Conservation (phyloP, 2,113 vertebrate species). For the Dicrurus megarhynchus region DNA sequence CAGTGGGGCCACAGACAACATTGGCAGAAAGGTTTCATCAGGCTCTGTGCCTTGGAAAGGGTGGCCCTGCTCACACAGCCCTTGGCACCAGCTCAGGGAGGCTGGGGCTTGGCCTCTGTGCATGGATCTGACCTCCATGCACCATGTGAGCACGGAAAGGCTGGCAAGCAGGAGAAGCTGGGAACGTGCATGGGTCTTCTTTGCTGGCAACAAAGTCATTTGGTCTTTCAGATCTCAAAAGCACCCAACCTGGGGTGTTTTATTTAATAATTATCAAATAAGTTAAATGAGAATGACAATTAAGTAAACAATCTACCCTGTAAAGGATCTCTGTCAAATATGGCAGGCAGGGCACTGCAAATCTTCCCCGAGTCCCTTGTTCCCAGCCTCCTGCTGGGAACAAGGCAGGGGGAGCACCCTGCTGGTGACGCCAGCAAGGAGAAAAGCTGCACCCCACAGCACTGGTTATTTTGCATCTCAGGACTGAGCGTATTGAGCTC, state of each 20-base stretch:
- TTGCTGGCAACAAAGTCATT: not conserved
- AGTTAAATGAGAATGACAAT: not conserved
- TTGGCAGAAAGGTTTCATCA: not conserved
- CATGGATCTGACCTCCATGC: accelerated
- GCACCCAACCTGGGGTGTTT: not conserved
- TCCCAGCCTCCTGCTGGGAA: not conserved
- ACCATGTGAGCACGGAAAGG: not conserved
- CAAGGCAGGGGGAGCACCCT: not conserved
- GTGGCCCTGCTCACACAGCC: not conserved
- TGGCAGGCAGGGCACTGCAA: not conserved
- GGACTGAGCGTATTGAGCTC: accelerated
- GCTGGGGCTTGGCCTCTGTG: not conserved
- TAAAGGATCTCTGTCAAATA: not conserved
- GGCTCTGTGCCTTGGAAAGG: not conserved
- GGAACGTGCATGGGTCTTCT: not conserved
- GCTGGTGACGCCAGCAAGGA: accelerated
- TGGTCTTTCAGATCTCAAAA: not conserved
- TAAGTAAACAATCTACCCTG: not conserved
- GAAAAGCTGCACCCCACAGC: not conserved
- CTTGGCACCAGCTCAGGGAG: not conserved
- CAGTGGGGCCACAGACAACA: not conserved
- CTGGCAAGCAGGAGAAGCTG: not conserved
- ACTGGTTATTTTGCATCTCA: not conserved
- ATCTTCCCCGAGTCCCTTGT: not conserved
- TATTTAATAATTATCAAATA: not conserved